A percentile compares a stretch with the other conserved stretches of the same genome.
Evolutionary conservation across 2,888 invertebrate genomes (phyloP).

Genomic region (Ectemnius lituratus): DNA sequence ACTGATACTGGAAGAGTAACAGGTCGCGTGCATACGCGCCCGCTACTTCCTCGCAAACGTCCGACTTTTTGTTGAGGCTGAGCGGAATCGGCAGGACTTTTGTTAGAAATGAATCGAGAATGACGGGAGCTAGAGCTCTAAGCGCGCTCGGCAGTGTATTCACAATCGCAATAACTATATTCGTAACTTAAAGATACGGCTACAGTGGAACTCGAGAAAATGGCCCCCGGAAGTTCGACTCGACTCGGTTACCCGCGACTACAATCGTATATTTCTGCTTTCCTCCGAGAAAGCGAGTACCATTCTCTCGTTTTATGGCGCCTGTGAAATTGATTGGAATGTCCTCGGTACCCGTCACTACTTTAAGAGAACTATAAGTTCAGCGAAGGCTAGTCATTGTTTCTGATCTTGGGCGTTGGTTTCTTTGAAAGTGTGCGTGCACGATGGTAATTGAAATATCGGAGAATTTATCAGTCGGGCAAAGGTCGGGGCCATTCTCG

Average conservation of each 20-base stretch:
- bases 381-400: not conserved
- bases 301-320: slow-evolving; percentile 1
- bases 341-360: slow-evolving; percentile 2
- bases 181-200: slow-evolving; percentile 70
- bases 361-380: not conserved
- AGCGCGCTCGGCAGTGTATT: slow-evolving; percentile 77
- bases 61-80: slow-evolving; percentile 14
- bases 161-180: slow-evolving; percentile 75
- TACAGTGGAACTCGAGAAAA: slow-evolving; percentile 61
- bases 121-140: slow-evolving; percentile 72
- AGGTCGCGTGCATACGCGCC: too few relatives aligned
- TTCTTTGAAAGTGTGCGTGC: too few relatives aligned
- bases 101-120: slow-evolving; percentile 49
- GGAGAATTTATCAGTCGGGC: not conserved
- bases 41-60: slow-evolving; percentile 15
- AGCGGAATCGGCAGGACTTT: slow-evolving; percentile 43
- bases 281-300: not conserved
- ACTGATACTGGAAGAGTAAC: too few relatives aligned
- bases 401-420: not conserved
- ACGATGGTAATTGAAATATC: not conserved
- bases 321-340: not conserved
- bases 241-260: slow-evolving; percentile 10
- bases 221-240: slow-evolving; percentile 43
- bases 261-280: not conserved
- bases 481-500: slow-evolving; percentile 47